Conservation (phyloP, 64 coral and sea anemone species). For the Montipora efflorescens region DNA sequence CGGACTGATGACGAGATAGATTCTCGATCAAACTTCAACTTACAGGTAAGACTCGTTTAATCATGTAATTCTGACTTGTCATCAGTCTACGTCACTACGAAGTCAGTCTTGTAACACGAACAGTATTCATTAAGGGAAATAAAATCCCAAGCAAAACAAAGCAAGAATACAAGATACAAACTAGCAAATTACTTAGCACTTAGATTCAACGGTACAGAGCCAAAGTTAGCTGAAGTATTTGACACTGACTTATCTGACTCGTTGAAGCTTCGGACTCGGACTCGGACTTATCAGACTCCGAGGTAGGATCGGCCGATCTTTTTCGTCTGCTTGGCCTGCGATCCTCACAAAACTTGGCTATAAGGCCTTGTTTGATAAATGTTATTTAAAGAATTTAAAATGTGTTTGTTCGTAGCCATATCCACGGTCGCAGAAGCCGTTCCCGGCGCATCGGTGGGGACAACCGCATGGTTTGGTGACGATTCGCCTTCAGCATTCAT, state of each 20-base stretch:
- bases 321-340: not conserved
- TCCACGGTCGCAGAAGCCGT: not conserved
- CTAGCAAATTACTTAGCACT: no score
- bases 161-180: no score
- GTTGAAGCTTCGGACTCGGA: no score
- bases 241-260: no score
- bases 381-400: not conserved
- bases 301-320: not conserved
- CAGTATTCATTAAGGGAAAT: no score
- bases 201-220: no score
- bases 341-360: conserved; percentile 28
- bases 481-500: conserved; percentile 42
- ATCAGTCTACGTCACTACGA: not conserved
- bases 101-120: not conserved
- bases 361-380: not conserved
- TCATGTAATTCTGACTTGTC: not conserved
- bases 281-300: no score
- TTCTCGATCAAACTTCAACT: conserved; percentile 47
- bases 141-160: no score
- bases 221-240: no score
- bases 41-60: conserved; percentile 57
- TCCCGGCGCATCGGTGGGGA: conserved; percentile 34
- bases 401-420: no score
- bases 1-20: conserved; percentile 75
- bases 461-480: conserved; percentile 30